phyloP scores from a whole-genome alignment of 2,797 vertebrate species.

The Lithobates sylvaticus region DNA sequence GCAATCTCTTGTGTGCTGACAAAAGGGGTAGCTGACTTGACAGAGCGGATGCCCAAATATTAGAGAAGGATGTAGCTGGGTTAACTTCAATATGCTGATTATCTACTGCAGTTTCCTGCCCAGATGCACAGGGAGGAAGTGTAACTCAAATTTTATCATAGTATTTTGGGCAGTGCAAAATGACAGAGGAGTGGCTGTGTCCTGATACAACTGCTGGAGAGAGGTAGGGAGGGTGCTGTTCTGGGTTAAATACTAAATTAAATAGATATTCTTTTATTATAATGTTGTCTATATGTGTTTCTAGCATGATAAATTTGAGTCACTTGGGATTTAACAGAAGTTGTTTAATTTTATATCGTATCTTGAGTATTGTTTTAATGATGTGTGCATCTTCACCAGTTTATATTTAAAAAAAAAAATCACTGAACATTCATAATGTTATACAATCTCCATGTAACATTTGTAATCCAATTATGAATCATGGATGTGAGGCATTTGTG shows the following conservation, averaged over 20 bases:
- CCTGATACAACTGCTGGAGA: conserved; percentile 40
- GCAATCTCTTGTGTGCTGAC: background rate
- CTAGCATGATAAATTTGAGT: background rate
- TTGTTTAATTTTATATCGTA: background rate
- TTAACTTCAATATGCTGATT: conserved; percentile 48
- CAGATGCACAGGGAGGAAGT: conserved; percentile 59
- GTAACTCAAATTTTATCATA: conserved; percentile 24
- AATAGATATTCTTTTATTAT: background rate
- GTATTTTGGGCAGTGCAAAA: conserved; percentile 41
- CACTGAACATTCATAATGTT: background rate
- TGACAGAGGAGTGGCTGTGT: conserved; percentile 40
- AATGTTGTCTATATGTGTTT: background rate
- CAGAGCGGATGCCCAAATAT: background rate
- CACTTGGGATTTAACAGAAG: background rate
- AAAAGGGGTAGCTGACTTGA: background rate
- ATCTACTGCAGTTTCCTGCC: conserved; percentile 59
- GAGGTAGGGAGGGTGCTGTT: conserved; percentile 35
- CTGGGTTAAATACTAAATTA: background rate
- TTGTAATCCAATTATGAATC: too few relatives aligned
- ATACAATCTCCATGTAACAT: background rate
- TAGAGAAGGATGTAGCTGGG: conserved; percentile 35
- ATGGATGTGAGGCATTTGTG: too few relatives aligned
- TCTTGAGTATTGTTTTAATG: background rate
- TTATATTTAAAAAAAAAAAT: background rate
- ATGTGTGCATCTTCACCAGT: background rate